Base-by-base conservation (phyloP, 37 sponge, comb jelly and placozoan species). In the Aplysina aerophoba region DNA sequence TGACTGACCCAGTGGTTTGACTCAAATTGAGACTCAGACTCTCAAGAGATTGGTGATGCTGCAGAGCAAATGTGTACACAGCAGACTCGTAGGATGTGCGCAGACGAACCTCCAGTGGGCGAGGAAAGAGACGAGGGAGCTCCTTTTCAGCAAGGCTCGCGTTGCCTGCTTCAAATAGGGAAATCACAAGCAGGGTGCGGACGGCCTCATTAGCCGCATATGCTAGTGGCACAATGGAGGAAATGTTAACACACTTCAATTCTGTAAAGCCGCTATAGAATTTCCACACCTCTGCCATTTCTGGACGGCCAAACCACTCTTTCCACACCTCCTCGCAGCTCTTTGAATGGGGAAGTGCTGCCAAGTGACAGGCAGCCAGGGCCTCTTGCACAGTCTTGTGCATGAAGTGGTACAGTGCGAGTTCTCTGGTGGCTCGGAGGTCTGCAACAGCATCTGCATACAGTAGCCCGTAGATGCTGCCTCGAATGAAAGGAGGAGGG, bases 231-330 rank as follows among this genome's bases (percentile, higher is more conserved):
- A 15, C 17, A 31, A 73, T 37, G 14, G 38, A 5, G 40, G 3
- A n/a, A 20, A 73, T 19, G 41, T 73, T 41, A 12, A 73, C 41
- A 6, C 11, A 38, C 17, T 19, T 8, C 37, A 73, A 19, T 33
- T 30, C 20, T 8, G 74, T 73, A 11, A 73, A 11, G 35, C 41
- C 41, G 37, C 74, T 38, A 31, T 73, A 73, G 74, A 31, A 12
- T 41, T 73, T 73, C 74, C 74, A 73, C 14, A 73, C 74, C 20
- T 73, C 74, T 21, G 38, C 74, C 74, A 73, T 73, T 31, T 73
- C 74, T 38, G 74, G 74, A 13, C 74, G 37, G 6, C 38, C 74
- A 73, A 73, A 37, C 38, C 37, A 5, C 14, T 31, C 20, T 12
- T 19, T 31, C 74, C 74, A 73, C 14, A 73, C 37, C 12, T 8